These are phyloP conservation scores for Bilobella aurantiaca DNA, from an alignment of 1,140 invertebrate genomes.

Conservation along the genomic window DNA sequence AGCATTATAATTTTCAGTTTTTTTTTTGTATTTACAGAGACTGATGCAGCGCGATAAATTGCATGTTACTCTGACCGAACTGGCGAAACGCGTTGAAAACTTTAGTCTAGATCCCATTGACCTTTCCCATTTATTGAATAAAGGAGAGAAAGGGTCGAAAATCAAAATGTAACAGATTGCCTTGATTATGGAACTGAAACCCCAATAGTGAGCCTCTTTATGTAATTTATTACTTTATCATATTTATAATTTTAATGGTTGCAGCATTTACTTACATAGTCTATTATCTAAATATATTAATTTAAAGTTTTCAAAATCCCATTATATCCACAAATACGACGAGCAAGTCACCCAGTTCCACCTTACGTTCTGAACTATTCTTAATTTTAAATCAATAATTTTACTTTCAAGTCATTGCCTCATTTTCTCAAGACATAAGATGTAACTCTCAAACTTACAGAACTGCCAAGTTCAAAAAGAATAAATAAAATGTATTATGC, in stretches of 20 bases:
- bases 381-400: too few relatives aligned
- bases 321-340: too few relatives aligned
- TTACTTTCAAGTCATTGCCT: too few relatives aligned
- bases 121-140: conserved; percentile 1
- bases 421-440: too few relatives aligned
- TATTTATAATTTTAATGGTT: background rate
- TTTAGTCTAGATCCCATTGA: background rate
- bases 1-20: background rate
- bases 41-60: background rate
- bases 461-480: too few relatives aligned
- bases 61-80: background rate
- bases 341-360: too few relatives aligned
- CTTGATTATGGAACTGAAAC: background rate
- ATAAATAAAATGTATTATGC: too few relatives aligned
- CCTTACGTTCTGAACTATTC: too few relatives aligned
- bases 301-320: too few relatives aligned
- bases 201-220: background rate
- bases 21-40: conserved; percentile 3
- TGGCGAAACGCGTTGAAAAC: background rate
- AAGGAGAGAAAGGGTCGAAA: background rate
- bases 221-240: background rate
- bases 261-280: background rate
- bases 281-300: background rate
- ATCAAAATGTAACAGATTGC: background rate
- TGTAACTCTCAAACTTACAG: too few relatives aligned